These are phyloP conservation scores for Eretmochelys imbricata DNA, from an alignment of 2,113 vertebrate species.

Conservation along the genomic window DNA sequence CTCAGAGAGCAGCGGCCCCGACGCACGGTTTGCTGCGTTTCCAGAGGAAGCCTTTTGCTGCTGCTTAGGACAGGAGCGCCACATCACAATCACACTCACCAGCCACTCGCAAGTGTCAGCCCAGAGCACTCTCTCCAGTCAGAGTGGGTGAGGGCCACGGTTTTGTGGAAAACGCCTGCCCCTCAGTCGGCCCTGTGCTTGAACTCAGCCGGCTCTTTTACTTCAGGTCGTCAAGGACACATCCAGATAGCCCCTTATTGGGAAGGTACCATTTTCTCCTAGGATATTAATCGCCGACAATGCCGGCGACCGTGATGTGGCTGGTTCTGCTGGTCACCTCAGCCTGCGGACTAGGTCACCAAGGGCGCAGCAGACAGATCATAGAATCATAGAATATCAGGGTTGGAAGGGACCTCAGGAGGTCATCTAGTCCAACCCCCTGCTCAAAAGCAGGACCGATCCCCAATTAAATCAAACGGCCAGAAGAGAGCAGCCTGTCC, in stretches of 20 bases:
- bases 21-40: background rate
- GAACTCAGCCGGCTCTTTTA: too few species aligned
- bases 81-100: too few species aligned
- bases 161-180: background rate
- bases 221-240: background rate
- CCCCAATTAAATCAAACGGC: background rate
- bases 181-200: background rate
- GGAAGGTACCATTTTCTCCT: background rate
- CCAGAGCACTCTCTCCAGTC: background rate
- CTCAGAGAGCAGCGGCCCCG: background rate
- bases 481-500: background rate
- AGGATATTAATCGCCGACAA: background rate
- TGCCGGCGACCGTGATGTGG: background rate
- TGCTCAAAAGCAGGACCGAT: too few species aligned
- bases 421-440: too few species aligned
- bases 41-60: background rate
- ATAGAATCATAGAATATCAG: too few species aligned
- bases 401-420: too few species aligned
- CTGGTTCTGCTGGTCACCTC: background rate
- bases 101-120: fast-evolving
- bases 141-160: background rate
- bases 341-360: background rate
- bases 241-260: too few species aligned
- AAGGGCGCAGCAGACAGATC: background rate
- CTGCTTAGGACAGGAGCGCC: background rate